Conservation (phyloP, 2,888 invertebrate genomes). For the Phrixothrix hirtus region DNA sequence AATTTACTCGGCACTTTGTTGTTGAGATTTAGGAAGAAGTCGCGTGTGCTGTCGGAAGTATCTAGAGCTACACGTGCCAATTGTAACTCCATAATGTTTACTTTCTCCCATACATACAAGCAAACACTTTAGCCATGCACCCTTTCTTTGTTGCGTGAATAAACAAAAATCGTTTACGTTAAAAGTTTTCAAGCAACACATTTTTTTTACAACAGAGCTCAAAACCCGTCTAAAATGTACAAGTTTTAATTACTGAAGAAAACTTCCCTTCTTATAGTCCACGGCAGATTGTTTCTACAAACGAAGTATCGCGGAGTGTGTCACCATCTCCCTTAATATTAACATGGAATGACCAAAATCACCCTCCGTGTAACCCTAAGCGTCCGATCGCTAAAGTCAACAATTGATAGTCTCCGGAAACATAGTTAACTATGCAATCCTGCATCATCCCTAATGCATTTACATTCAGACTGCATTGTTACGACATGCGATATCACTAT, state of each 20-base stretch:
- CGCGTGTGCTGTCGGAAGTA: constrained; percentile 28
- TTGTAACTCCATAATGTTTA: constrained; percentile 24
- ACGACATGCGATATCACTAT: constrained; percentile 30
- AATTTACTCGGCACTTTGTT: constrained; percentile 5
- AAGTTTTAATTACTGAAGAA: too few species aligned
- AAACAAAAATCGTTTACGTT: too few species aligned
- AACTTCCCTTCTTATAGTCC: constrained; percentile 17
- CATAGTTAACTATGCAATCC: constrained; percentile 32
- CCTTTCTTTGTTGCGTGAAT: constrained; percentile 15
- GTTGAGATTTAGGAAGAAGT: constrained; percentile 1
- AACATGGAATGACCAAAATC: constrained; percentile 28
- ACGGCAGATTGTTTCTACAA: constrained; percentile 28
- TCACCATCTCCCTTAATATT: constrained; percentile 26
- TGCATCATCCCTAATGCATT: constrained; percentile 35
- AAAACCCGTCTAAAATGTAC: too few species aligned
- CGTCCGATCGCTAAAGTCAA: constrained; percentile 35
- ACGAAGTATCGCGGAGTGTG: constrained; percentile 15
- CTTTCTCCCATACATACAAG: constrained; percentile 13
- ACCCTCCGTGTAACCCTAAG: constrained; percentile 37
- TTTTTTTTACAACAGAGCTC: too few species aligned
- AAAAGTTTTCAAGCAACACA: too few species aligned
- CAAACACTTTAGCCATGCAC: constrained; percentile 12
- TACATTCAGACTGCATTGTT: constrained; percentile 27
- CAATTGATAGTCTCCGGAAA: constrained; percentile 35
- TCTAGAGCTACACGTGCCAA: constrained; percentile 25